Evolutionary conservation across 2,797 vertebrate species (phyloP).

Genomic region (Brachymystax lenok): DNA sequence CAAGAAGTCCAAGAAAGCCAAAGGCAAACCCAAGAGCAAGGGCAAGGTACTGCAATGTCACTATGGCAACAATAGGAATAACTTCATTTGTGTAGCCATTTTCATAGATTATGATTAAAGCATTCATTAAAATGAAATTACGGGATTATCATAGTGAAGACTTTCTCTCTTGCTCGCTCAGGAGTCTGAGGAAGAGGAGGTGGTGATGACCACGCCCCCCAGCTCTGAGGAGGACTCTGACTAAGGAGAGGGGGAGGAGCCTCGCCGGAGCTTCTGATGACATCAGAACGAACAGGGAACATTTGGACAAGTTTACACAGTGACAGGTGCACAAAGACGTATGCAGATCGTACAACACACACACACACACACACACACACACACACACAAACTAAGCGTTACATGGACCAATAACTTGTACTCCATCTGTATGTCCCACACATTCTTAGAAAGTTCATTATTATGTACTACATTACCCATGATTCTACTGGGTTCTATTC

Average conservation of each 20-base stretch:
- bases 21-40: conserved; percentile 50
- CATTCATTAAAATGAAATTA: neutral
- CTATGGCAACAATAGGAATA: neutral
- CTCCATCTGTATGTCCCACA: conserved; percentile 23
- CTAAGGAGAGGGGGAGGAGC: conserved; percentile 42
- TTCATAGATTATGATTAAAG: no score
- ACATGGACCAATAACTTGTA: conserved; percentile 66
- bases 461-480: conserved; percentile 24
- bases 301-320: neutral
- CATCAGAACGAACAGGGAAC: neutral
- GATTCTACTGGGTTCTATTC: conserved; percentile 14
- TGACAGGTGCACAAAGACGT: neutral
- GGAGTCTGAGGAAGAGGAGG: conserved; percentile 81
- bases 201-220: conserved; percentile 79
- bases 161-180: conserved; percentile 20
- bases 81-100: no score
- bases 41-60: conserved; percentile 36
- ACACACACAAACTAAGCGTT: conserved; percentile 32
- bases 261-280: neutral
- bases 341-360: neutral
- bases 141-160: neutral
- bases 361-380: neutral
- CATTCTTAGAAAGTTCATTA: neutral
- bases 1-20: conserved; percentile 34
- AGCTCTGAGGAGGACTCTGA: conserved; percentile 88